Base-by-base conservation (phyloP, 2,888 invertebrate genomes). In the Pantelozetes paolii region DNA sequence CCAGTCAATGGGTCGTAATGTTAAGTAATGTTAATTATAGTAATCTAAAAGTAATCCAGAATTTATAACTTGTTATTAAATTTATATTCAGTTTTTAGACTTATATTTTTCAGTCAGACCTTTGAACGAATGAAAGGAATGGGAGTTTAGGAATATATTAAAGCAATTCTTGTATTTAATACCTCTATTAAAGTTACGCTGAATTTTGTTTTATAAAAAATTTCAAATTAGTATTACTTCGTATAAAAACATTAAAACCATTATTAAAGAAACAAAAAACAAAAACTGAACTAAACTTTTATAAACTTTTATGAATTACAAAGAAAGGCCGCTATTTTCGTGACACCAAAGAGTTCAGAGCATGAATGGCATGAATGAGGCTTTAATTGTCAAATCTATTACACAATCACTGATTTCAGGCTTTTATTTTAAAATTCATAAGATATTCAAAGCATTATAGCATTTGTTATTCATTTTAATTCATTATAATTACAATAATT, bases 241-340 rank as follows among this genome's bases (percentile, higher is more conserved):
- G 62, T 18, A 62, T 62, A 18, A 62, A 62, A 62, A 0, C 32
- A 62, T 62, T 62, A 18, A 62, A 62, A 62, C 5, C 32, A 62
- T 62, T 32, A 62, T 62, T 30, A 18, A 18, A 62, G 62, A 62
- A 62, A 57, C 30, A 57, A 57, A 57, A 57, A 48, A 15, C 48
- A 48, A 54, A 54, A 62, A 32, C n/a, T 62, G 32, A 62, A 32
- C 28, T 62, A 62, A 62, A 62, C 32, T 30, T 57, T 57, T n/a
- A n/a, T n/a, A 48, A 48, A 48, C 48, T 48, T 48, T 54, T 54
- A 3, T 62, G 62, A 62, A 62, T 62, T 62, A 62, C 32, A 62
- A 62, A 32, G 62, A 62, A 62, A 62, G 62, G 62, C 62, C 62
- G 62, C 62, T 30, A 62, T 62, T 62, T 62, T 62, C 62, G 62